Evolutionary conservation across 2,797 vertebrate genomes (phyloP), one percentile per base, ranked within the genome.

Genomic region (Sebastes vulpes): DNA sequence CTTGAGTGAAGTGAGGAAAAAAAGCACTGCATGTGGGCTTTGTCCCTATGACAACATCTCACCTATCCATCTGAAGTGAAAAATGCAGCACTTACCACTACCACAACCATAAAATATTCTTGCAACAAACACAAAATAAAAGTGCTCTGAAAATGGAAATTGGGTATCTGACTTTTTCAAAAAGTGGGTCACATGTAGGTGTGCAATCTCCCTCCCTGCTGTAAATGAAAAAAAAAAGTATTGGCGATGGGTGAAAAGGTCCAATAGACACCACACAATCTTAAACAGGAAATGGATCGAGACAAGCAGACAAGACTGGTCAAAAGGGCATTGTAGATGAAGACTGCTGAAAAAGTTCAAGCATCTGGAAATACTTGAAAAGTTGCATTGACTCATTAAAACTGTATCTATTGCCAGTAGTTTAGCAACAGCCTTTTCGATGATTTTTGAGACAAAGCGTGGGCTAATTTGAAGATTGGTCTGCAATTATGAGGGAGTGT

Each of bases 221-320:
- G 12, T 56, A 58, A 65, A 53, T 20, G 12, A 23, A 53, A 32
- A 48, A 23, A 48, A 50, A n/a, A 48, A 20, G 7, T 3, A 16
- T 12, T 11, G 2, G 11, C 1, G 4, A 9, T 29, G 12, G 31
- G 35, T 21, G 35, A 35, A 46, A 71, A 66, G 23, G 26, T 52
- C 6, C 14, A 42, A 52, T 3, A 50, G 42, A 64, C 1, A 3
- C 54, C 35, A 20, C 4, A 56, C 26, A 72, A 20, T 4, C 3
- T 16, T 25, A 60, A 46, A 86, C 14, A 42, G 46, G 18, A 68
- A 57, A 66, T 9, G 42, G 53, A 69, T 73, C 28, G 6, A 61
- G 42, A 46, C 26, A 63, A 72, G 23, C 16, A 67, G 60, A 50
- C n/a, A 20, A 20, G n/a, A 25, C 32, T 46, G 32, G 26, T 54